These are phyloP conservation scores for Anagrus nilaparvatae DNA, from an alignment of 1,140 invertebrate species.

Conservation along the genomic window DNA sequence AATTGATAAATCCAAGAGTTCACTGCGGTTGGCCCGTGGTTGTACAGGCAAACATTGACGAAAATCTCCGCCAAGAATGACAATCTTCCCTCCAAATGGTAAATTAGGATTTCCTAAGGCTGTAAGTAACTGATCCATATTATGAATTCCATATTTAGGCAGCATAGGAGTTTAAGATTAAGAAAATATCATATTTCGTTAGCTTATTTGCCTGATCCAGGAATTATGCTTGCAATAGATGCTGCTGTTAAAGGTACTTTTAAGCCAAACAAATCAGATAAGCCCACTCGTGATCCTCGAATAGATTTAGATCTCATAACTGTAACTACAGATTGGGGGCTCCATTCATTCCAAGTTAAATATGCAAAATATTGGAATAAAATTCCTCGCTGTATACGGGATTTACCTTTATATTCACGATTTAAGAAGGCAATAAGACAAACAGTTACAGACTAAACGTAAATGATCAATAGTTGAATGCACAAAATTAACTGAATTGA, in stretches of 20 bases:
- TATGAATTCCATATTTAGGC: conserved; percentile 14
- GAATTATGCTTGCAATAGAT: conserved; percentile 15
- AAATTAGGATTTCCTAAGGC: conserved; percentile 4
- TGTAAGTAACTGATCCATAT: conserved; percentile 14
- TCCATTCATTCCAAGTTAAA: too few relatives aligned
- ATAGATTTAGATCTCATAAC: too few relatives aligned
- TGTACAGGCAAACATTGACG: conserved; percentile 20
- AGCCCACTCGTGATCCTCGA: too few relatives aligned
- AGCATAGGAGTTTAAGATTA: conserved; percentile 24
- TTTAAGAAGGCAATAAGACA: conserved; percentile 14
- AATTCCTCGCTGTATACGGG: too few relatives aligned
- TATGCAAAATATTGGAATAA: too few relatives aligned
- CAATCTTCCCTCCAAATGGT: conserved; percentile 19
- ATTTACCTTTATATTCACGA: too few relatives aligned
- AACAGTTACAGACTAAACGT: conserved; percentile 14
- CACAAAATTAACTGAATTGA: too few relatives aligned
- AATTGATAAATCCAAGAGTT: conserved; percentile 15
- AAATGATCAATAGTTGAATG: too few relatives aligned
- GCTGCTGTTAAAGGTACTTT: neutral
- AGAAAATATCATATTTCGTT: conserved; percentile 13
- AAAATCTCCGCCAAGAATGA: conserved; percentile 20
- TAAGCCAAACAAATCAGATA: conserved; percentile 15
- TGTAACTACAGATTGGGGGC: too few relatives aligned
- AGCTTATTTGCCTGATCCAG: conserved; percentile 20
- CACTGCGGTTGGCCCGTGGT: conserved; percentile 12